Evolutionary conservation across 2,797 vertebrate genomes (phyloP), one percentile per base, ranked within the genome.

Genomic region (Melanotaenia parkinsoni): DNA sequence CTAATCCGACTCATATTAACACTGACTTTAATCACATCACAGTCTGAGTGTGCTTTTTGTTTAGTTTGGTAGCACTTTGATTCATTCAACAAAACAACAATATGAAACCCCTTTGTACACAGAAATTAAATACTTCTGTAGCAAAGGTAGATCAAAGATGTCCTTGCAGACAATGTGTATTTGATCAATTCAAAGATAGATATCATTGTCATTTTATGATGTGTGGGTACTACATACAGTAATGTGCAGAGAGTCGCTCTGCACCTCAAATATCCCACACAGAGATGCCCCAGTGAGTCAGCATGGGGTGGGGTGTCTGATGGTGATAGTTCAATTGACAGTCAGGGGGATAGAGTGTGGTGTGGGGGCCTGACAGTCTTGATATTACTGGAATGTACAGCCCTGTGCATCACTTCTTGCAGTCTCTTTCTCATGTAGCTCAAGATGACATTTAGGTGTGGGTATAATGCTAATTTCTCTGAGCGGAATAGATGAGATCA

Each of bases 31-130:
- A 85, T 80, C 81, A 67, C 67, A n/a, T 83, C 22, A 22, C 70
- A 77, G 63, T 79, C 35, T 82, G 82, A 82, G 75, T 77, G 53
- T 50, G 66, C 43, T 1, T 82, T 74, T 80, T 82, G 62, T 85
- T 88, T 71, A 80, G 76, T 62, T 80, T 77, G 11, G 73, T 78
- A 65, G 80, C 78, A 82, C 92, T 92, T 93, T 93, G 90, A 93
- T 93, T 93, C 89, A 93, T 93, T 93, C 89, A 91, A 59, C 73
- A 89, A 84, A 80, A 78, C 65, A 88, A 76, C 84, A 85, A 84
- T 78, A 72, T 72, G 86, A 87, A 91, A 91, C 86, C 63, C 53
- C 63, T 86, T 60, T 24, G 58, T 59, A 53, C 70, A 72, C 73
- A 69, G 63, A 78, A 40, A 70, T 69, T 74, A 74, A 85, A 80